Evolutionary conservation across 2,888 invertebrate species (phyloP), one percentile per base, ranked within the genome.

Genomic region (Agonopterix subpropinquella): DNA sequence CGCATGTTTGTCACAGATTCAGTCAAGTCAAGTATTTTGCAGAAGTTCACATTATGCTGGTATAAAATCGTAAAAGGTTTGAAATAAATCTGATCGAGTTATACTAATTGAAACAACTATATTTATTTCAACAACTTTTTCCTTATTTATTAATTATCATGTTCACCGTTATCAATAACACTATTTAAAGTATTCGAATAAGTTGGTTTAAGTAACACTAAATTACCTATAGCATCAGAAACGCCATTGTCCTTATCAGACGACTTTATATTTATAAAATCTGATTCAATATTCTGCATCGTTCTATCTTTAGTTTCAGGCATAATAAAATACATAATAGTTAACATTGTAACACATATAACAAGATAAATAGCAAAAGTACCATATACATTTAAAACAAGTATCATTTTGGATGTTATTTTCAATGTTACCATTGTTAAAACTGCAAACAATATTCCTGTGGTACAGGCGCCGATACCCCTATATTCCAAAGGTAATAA

Each of bases 221-320:
- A 39, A 39, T 9, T 11, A 4, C 39, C 11, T 2, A 39, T 39
- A 11, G 8, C 2, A 39, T 39, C 39, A 1, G 39, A 39, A 39
- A n/a, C 39, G 39, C 28, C 7, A 28, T 39, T n/a, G 1, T 39
- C 39, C 10, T 39, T 39, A 4, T n/a, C 5, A 11, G 10, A 5
- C 10, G 10, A 4, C 1, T 39, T 39, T 39, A 39, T n/a, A 39
- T 11, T 11, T 39, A 39, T 39, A 11, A 39, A 39, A 39, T 39
- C 39, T 10, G 10, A n/a, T 11, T 39, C 39, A 10, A 39, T 39
- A 11, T 39, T 39, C 11, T 39, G 39, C 11, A 39, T n/a, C 10
- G 49, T 49, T 15, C 35, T 43, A 9, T 45, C 43, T 37, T 45
- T 45, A 4, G 45, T 45, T 15, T 49, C 49, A 2, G 49, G 49